A percentile compares a stretch with the other conserved stretches of the same genome.
Evolutionary conservation across 2,113 vertebrate genomes (phyloP).

Genomic region (Actenoides hombroni): DNA sequence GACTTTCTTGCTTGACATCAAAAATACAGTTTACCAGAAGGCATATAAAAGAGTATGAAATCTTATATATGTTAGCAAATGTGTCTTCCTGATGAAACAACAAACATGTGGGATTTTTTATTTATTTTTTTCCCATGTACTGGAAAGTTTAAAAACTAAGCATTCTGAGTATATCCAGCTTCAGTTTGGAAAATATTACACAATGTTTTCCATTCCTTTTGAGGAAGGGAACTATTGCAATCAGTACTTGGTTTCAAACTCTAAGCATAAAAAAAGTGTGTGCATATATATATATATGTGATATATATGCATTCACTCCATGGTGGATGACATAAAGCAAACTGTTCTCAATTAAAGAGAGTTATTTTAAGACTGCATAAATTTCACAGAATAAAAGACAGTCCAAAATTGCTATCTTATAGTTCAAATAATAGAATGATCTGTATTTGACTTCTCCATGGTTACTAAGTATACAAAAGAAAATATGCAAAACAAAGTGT

Average conservation of each 20-base stretch:
- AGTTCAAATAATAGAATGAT: conserved; percentile 3
- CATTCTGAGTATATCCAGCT: background rate
- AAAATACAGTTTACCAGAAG: background rate
- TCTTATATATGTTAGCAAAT: background rate
- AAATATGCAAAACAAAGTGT: background rate
- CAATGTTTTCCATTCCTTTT: conserved; percentile 5
- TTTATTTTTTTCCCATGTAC: background rate
- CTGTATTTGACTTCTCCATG: background rate
- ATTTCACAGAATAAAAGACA: background rate
- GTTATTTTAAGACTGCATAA: background rate
- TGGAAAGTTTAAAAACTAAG: background rate
- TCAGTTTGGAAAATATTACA: conserved; percentile 4
- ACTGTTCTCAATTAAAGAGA: background rate
- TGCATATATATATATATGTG: background rate
- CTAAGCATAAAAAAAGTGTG: background rate
- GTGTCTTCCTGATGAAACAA: background rate
- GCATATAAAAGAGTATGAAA: background rate
- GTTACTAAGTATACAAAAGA: background rate
- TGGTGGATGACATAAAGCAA: background rate
- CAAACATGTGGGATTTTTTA: background rate
- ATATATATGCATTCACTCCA: background rate
- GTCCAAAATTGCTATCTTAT: background rate
- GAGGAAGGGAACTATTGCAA: background rate
- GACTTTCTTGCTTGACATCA: background rate
- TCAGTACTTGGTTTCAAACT: background rate